Base-by-base conservation (phyloP, 2,888 invertebrate species). In the Emmelina monodactyla region DNA sequence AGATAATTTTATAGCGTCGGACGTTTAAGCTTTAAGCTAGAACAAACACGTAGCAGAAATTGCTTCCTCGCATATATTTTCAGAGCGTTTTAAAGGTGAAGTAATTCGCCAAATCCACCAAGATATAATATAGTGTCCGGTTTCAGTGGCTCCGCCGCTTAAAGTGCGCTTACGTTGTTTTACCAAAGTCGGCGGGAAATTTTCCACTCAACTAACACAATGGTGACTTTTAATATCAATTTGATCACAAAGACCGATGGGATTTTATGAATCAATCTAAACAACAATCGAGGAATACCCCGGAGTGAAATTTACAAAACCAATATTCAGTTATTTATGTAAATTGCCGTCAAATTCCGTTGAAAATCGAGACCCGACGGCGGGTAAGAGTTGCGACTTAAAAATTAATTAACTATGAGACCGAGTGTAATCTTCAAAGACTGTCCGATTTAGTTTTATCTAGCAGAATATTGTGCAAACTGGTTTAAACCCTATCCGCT, bases 381-480 rank as follows among this genome's bases (percentile, higher is more conserved):
- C 46, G 51, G 53, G 55, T 63, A 57, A 49, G 57, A 62, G 64
- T 70, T 59, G 61, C 62, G 78, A 73, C 73, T 79, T 79, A 75
- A 80, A 80, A 80, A 79, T 80, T 80, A 79, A 81, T 81, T 79
- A 80, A 66, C 69, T 71, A 66, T 70, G 78, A 68, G 68, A 75
- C 75, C 72, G 71, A n/a, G 71, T 70, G 71, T 79, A 79, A 79
- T 75, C 71, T 64, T 56, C 53, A 59, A 54, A 62, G 62, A 62
- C 67, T 59, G 58, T 55, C 50, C 60, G 65, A 70, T 75, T 71
- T 64, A 57, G 53, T 57, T 56, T 56, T 64, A 65, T 65, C 62
- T 60, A 48, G 48, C 42, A 47, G 46, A 46, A 44, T 52, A 45
- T 58, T 58, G 53, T 53, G 55, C 55, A 50, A 47, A 66, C 68